Percentiles rank a stretch among this genome's conserved stretches.
Evolutionary conservation across 2,888 invertebrate species (phyloP).

Genomic region (Aleiodes leptofemur): DNA sequence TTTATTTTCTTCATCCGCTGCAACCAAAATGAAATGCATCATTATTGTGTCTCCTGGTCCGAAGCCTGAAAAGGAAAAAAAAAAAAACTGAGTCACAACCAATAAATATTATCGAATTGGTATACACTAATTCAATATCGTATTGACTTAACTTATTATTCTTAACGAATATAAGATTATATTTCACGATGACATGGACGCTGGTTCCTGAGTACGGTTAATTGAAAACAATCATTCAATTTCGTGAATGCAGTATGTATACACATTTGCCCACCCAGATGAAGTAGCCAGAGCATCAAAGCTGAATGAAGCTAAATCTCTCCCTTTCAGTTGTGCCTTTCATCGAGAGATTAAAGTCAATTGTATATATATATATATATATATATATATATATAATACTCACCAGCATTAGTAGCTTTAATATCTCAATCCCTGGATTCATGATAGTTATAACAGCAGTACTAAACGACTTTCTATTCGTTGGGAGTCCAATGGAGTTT

Average conservation of each 20-base stretch:
- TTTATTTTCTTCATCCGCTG: background rate
- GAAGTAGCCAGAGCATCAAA: too few relatives aligned
- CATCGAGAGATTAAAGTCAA: constrained; percentile 17
- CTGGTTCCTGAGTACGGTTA: constrained; percentile 20
- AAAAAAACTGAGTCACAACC: too few relatives aligned
- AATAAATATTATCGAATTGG: too few relatives aligned
- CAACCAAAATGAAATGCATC: constrained; percentile 18
- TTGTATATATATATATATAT: constrained; percentile 3
- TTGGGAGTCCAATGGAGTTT: constrained; percentile 17
- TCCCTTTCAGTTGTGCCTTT: too few relatives aligned
- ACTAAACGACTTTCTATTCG: constrained; percentile 41
- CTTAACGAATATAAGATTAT: constrained; percentile 36
- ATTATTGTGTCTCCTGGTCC: background rate
- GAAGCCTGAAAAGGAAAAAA: too few relatives aligned
- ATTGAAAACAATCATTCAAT: constrained; percentile 41
- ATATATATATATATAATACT: constrained; percentile 14
- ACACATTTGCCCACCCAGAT: background rate
- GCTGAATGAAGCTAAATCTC: too few relatives aligned
- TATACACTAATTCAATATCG: background rate
- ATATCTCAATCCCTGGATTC: constrained; percentile 41
- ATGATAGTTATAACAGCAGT: constrained; percentile 30
- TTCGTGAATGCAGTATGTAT: constrained; percentile 4
- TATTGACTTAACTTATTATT: constrained; percentile 20
- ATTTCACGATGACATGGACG: constrained; percentile 43
- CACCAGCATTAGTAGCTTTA: constrained; percentile 27